Conservation (phyloP, 2,888 invertebrate species). For the Ganaspis brasiliensis region DNA sequence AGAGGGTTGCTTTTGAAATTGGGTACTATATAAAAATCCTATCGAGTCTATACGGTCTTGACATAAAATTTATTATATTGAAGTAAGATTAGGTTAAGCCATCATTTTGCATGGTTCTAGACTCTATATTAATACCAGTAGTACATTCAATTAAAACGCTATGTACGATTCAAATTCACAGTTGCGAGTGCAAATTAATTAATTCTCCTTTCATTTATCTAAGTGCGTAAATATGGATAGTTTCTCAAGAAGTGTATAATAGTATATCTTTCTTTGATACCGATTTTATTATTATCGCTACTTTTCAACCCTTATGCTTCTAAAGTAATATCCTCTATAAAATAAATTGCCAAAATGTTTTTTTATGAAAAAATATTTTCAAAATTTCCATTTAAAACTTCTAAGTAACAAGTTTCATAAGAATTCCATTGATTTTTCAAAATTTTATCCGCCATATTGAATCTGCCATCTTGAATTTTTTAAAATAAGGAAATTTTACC, state of each 20-base stretch:
- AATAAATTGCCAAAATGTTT: no score
- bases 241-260: neutral
- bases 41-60: neutral
- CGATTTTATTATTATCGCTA: no score
- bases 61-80: neutral
- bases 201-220: neutral
- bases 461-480: no score
- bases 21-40: neutral
- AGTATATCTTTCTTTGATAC: neutral
- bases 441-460: no score
- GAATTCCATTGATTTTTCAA: no score
- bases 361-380: no score
- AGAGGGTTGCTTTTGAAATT: neutral
- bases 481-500: no score
- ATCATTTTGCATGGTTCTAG: slow-evolving; percentile 4
- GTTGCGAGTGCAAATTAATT: neutral
- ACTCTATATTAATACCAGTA: slow-evolving; percentile 10
- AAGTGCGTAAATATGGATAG: neutral
- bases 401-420: no score
- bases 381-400: no score
- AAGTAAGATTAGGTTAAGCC: slow-evolving; percentile 2
- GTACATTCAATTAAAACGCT: slow-evolving; percentile 6
- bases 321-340: no score
- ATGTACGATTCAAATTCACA: slow-evolving; percentile 7
- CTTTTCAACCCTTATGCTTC: no score